These are phyloP conservation scores for Drosophila affinis DNA, from an alignment of 2,888 invertebrate genomes.

Conservation along the genomic window DNA sequence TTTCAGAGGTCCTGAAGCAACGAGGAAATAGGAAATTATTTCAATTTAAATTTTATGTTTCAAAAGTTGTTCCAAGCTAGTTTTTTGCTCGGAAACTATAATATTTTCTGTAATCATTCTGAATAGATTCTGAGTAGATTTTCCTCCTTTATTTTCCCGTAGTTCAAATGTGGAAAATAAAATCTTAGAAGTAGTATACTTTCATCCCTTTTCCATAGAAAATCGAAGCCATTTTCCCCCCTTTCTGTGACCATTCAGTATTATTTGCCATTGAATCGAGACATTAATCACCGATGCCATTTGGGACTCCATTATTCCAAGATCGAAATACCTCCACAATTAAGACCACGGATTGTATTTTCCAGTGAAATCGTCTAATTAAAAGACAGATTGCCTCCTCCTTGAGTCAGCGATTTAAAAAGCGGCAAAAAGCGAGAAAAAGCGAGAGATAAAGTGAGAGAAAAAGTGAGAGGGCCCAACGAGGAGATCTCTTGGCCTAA, in stretches of 20 bases:
- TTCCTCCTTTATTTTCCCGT: too few relatives aligned
- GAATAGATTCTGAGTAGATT: too few relatives aligned
- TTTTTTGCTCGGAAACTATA: too few relatives aligned
- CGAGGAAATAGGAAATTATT: background rate
- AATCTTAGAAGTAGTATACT: conserved; percentile 4
- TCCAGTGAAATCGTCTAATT: conserved; percentile 49
- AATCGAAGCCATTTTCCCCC: background rate
- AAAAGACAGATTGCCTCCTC: conserved; percentile 42
- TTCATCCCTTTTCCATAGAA: background rate
- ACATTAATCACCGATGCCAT: conserved; percentile 46
- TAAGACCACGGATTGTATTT: background rate
- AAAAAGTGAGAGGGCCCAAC: conserved; percentile 5
- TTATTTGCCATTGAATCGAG: conserved; percentile 33
- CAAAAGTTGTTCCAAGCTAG: too few relatives aligned
- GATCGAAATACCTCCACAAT: conserved; percentile 38
- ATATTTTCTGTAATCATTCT: too few relatives aligned
- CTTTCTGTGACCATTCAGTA: conserved; percentile 12
- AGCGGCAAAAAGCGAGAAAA: conserved; percentile 1
- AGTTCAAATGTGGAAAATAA: background rate
- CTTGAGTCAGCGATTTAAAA: conserved; percentile 31
- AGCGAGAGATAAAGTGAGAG: background rate
- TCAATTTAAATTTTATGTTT: too few relatives aligned
- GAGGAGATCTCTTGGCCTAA: conserved; percentile 32
- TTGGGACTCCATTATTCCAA: conserved; percentile 34
- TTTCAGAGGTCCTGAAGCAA: background rate